Percentiles rank a stretch among this genome's conserved stretches.
These are phyloP conservation scores for Megalopta genalis DNA, from an alignment of 1,140 invertebrate genomes.

Conservation along the genomic window DNA sequence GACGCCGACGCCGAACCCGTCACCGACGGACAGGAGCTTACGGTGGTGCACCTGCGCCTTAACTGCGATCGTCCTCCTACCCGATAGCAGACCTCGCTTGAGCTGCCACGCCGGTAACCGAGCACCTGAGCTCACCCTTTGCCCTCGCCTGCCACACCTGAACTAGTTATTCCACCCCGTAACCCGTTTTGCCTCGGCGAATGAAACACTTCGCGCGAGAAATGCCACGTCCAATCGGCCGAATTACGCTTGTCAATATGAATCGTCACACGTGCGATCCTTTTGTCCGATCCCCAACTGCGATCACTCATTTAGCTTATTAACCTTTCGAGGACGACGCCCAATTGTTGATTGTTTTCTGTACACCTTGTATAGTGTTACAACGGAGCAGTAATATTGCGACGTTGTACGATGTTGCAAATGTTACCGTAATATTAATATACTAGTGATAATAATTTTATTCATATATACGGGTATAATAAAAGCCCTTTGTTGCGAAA, in stretches of 20 bases:
- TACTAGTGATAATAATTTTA: too few relatives aligned
- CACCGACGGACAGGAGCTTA: slow-evolving; percentile 48
- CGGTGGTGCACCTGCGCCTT: slow-evolving; percentile 63
- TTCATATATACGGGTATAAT: too few relatives aligned
- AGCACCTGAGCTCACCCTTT: slow-evolving; percentile 51
- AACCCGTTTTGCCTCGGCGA: neutral
- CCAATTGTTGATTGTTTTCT: too few relatives aligned
- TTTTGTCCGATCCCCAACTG: too few relatives aligned
- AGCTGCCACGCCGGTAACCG: slow-evolving; percentile 28
- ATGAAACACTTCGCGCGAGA: neutral
- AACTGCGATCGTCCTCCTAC: slow-evolving; percentile 35
- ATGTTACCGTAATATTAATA: too few relatives aligned
- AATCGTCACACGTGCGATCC: too few relatives aligned
- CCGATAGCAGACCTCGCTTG: slow-evolving; percentile 40
- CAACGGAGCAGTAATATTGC: too few relatives aligned
- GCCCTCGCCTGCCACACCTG: slow-evolving; percentile 34
- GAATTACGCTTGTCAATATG: neutral
- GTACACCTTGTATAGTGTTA: too few relatives aligned
- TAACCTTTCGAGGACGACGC: too few relatives aligned
- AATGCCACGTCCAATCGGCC: neutral
- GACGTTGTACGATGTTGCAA: too few relatives aligned
- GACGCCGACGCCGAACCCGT: slow-evolving; percentile 32
- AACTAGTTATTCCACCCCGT: neutral
- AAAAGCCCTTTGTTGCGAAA: too few relatives aligned
- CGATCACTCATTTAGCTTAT: too few relatives aligned